Base-by-base conservation (phyloP, 1,140 invertebrate species). In the silkworm (Bombyx mori) region DNA sequence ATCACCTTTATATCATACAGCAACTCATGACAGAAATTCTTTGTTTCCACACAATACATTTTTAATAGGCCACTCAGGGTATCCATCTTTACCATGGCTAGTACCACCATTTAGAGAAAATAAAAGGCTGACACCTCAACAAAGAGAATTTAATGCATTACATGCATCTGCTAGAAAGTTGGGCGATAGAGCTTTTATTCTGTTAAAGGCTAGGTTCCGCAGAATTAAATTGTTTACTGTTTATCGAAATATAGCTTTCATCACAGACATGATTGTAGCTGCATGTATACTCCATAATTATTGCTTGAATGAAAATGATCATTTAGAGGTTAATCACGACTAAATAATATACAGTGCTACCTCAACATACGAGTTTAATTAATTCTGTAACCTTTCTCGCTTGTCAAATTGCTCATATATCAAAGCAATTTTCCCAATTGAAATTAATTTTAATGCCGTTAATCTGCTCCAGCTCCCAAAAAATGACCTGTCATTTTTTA, bases 241-340 rank as follows among this genome's bases (percentile, higher is more conserved):
- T 7, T 80, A 80, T 65, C 74, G 78, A 66, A 80, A 81, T 64
- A 71, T 77, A 55, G 60, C 72, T 44, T 81, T 81, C 66, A 81
- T 81, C 49, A 81, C 72, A 63, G 78, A 81, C 58, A 71, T 73
- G 51, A 69, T 77, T 60, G 77, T 77, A 48, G 78, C 78, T 53
- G 74, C 78, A 53, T 81, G 78, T 66, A 77, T 81, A 56, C 65
- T 80, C 54, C 75, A 80, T 56, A 80, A 80, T 57, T 80, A 80
- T 64, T 78, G 74, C 60, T 46, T 76, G 4, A 61, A 64, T 63
- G 75, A 80, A 73, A 77, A 73, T 76, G 73, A 77, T 62, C 57
- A 69, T 56, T 54, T 74, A 35, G 69, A 68, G 56, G 61, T 35
- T 35, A 35, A 35, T 35, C 26, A 35, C 4, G 26, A 35, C 26